Conservation (phyloP, 92 coral and sea anemone genomes). For the Umimayanthus chanpuru region DNA sequence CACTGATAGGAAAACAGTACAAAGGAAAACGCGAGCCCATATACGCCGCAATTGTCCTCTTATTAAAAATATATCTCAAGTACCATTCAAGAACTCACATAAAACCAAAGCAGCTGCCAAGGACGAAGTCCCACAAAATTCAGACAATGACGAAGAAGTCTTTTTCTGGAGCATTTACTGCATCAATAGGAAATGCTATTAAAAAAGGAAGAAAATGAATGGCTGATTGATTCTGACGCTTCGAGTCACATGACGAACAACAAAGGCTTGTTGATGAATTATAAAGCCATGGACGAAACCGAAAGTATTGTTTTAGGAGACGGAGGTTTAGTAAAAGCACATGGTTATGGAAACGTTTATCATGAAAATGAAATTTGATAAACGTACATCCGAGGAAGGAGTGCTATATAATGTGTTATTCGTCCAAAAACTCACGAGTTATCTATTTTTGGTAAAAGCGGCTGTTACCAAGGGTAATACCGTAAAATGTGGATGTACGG, state of each 20-base stretch:
- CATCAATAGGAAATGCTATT: conserved; percentile 43
- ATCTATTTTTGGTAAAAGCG: conserved; percentile 62
- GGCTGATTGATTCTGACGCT: conserved; percentile 62
- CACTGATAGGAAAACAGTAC: conserved; percentile 49
- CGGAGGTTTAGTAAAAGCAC: conserved; percentile 65
- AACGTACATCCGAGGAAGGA: conserved; percentile 44
- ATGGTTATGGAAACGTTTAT: conserved; percentile 54
- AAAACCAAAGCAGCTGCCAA: conserved; percentile 48
- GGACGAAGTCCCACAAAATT: conserved; percentile 32
- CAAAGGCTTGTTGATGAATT: conserved; percentile 53
- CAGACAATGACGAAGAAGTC: conserved; percentile 51
- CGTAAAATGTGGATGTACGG: conserved; percentile 62
- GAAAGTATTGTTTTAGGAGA: conserved; percentile 60
- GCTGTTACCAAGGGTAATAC: conserved; percentile 65
- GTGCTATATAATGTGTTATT: conserved; percentile 59
- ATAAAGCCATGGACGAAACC: conserved; percentile 51
- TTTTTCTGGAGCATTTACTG: conserved; percentile 52
- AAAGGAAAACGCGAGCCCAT: conserved; percentile 49
- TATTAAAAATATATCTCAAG: conserved; percentile 22
- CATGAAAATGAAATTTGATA: conserved; percentile 58
- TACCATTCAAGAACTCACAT: conserved; percentile 35
- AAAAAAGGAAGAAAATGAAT: conserved; percentile 31
- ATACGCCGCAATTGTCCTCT: conserved; percentile 57
- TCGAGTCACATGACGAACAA: conserved; percentile 68
- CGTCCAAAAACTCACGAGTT: conserved; percentile 63